phyloP scores from a whole-genome alignment of 2,113 vertebrate species.

The Camelus bactrianus region DNA sequence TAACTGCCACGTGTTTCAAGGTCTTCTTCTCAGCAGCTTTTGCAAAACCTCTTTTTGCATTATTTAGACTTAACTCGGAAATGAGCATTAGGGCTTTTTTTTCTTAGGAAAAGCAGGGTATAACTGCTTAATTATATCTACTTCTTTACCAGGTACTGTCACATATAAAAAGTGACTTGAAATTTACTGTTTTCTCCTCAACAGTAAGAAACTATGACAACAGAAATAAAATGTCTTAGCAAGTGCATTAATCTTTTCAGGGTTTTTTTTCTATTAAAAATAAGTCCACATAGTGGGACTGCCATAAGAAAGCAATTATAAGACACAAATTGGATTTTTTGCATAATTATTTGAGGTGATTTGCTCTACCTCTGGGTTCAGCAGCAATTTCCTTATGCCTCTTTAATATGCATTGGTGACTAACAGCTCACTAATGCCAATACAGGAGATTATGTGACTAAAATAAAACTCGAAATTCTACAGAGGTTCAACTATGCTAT shows the following conservation, averaged over 20 bases:
- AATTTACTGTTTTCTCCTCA: not conserved
- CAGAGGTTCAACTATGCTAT: not conserved
- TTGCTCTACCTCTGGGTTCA: slow-evolving; percentile 50
- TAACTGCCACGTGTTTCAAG: not conserved
- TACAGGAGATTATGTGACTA: not conserved
- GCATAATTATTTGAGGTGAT: slow-evolving; percentile 62
- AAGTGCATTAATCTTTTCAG: not conserved
- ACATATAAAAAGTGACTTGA: not conserved
- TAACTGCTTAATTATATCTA: not conserved
- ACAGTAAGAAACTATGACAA: not conserved
- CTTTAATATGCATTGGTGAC: slow-evolving; percentile 58
- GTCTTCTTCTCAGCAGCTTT: not conserved
- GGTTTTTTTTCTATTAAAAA: not conserved
- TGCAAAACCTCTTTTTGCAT: not conserved
- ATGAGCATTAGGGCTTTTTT: not conserved
- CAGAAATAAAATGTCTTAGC: slow-evolving; percentile 17
- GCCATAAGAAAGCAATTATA: slow-evolving; percentile 52
- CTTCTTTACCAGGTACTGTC: not conserved
- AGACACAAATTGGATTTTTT: slow-evolving; percentile 47
- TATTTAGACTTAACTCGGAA: not conserved
- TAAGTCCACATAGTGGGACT: slow-evolving; percentile 34
- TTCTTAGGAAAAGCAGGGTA: slow-evolving; percentile 22
- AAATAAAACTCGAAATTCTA: slow-evolving; percentile 59
- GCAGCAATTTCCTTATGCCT: slow-evolving; percentile 61
- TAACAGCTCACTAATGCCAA: slow-evolving; percentile 55